Evolutionary conservation across 2,113 vertebrate genomes (phyloP).

Genomic region (Chaetodon auriga): DNA sequence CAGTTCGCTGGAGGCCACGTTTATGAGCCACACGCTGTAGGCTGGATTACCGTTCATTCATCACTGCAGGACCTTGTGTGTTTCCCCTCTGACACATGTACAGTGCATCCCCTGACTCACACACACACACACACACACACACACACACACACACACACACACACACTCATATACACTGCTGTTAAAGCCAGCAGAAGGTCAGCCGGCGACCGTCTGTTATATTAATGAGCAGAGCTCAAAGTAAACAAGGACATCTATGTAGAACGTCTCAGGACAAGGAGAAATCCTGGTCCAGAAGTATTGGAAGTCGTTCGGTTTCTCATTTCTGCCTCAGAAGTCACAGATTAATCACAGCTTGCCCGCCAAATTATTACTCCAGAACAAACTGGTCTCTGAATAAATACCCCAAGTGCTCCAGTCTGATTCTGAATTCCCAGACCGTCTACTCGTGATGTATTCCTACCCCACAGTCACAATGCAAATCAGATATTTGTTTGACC

Average conservation of each 20-base stretch:
- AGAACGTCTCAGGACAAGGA: slow-evolving; percentile 44
- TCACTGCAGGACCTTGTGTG: slow-evolving; percentile 65
- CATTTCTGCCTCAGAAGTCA: slow-evolving; percentile 3
- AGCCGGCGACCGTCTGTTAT: slow-evolving; percentile 38
- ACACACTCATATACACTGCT: slow-evolving; percentile 1
- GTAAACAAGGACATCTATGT: slow-evolving; percentile 64
- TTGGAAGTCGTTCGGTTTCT: neutral
- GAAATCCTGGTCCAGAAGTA: slow-evolving; percentile 14
- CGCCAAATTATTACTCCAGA: neutral
- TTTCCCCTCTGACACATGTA: slow-evolving; percentile 40
- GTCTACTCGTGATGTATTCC: slow-evolving; percentile 51
- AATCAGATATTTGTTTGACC: slow-evolving; percentile 70
- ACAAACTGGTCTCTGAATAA: slow-evolving; percentile 26
- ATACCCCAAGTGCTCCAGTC: slow-evolving; percentile 4
- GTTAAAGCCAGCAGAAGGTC: slow-evolving; percentile 52
- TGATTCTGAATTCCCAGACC: slow-evolving; percentile 46
- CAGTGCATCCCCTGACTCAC: slow-evolving; percentile 4
- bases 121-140: neutral
- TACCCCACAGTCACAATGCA: slow-evolving; percentile 56
- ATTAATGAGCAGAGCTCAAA: slow-evolving; percentile 60
- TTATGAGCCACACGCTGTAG: slow-evolving; percentile 52
- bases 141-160: neutral
- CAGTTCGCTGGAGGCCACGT: slow-evolving; percentile 52
- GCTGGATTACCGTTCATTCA: slow-evolving; percentile 58
- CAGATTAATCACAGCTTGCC: neutral